These are phyloP conservation scores for Bradypodion ventrale DNA, from an alignment of 2,797 vertebrate genomes.

Conservation along the genomic window DNA sequence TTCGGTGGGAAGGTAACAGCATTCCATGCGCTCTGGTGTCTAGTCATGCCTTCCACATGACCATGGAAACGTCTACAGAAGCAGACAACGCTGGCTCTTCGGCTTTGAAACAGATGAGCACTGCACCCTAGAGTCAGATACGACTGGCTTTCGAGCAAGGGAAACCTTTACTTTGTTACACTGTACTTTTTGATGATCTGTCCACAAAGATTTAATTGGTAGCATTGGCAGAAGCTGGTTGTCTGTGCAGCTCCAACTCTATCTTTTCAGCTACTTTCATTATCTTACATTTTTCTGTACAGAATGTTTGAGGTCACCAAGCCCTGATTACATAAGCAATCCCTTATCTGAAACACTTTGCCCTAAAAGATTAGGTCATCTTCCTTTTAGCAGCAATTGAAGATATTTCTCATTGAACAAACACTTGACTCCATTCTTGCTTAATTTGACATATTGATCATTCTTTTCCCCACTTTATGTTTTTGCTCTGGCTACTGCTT, in stretches of 20 bases:
- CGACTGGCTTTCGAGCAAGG: no score
- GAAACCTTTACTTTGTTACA: no score
- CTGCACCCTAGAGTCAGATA: no score
- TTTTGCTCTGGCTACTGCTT: neutral
- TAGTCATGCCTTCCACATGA: no score
- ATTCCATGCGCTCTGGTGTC: no score
- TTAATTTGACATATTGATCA: neutral
- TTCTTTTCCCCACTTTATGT: neutral
- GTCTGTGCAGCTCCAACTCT: neutral
- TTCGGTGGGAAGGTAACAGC: no score
- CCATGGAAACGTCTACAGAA: no score
- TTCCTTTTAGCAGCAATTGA: neutral
- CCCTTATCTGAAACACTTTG: neutral
- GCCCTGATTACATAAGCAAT: neutral
- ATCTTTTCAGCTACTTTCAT: neutral
- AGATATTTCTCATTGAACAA: neutral
- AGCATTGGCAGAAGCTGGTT: neutral
- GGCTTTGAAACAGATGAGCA: no score
- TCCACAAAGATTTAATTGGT: neutral
- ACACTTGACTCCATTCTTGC: neutral
- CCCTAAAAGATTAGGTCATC: neutral
- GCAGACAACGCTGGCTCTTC: no score
- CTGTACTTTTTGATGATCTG: neutral
- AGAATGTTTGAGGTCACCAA: neutral
- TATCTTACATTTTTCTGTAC: neutral